Evolutionary conservation across 2,113 vertebrate species (phyloP), one percentile per base, ranked within the genome.

Genomic region (Anarrhichthys ocellatus): DNA sequence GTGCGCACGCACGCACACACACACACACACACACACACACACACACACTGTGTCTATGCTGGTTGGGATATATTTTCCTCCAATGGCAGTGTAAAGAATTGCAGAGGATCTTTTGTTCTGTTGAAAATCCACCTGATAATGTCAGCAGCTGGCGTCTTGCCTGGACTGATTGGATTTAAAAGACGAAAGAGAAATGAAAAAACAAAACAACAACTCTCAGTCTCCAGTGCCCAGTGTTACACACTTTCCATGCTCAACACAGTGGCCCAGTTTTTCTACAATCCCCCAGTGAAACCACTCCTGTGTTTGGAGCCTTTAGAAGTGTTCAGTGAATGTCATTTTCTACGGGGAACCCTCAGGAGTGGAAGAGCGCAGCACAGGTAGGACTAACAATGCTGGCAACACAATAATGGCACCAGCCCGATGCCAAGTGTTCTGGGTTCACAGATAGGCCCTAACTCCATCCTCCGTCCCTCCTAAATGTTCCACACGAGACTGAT

Each of bases 71-170:
- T 77, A 85, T n/a, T 64, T 83, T 29, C 75, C 62, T 15, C 18
- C 67, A 65, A 69, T 67, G 58, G 83, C 74, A 83, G 81, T 67
- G 74, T 66, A 78, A 86, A 84, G 80, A 90, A 86, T 86, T 14
- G 63, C 86, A 88, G 72, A 88, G 72, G 72, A 78, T 84, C 87
- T 91, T 94, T 92, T 92, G 92, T 91, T 89, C 86, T 89, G 86
- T 88, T 84, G 72, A 87, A 92, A 91, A 92, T 89, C 89, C 85
- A 93, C 90, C 90, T 92, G 91, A 92, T 92, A 90, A 87, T 85
- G 87, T 92, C 79, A 73, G 76, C 62, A 58, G 66, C 76, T 89
- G 89, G 86, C 77, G 76, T 65, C 61, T 69, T 67, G 89, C 82
- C 89, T 85, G 80, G 91, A 88, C 84, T 80, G 64, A 83, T 85